Evolutionary conservation across 1,140 invertebrate species (phyloP).

Genomic region (Chionoecetes opilio): DNA sequence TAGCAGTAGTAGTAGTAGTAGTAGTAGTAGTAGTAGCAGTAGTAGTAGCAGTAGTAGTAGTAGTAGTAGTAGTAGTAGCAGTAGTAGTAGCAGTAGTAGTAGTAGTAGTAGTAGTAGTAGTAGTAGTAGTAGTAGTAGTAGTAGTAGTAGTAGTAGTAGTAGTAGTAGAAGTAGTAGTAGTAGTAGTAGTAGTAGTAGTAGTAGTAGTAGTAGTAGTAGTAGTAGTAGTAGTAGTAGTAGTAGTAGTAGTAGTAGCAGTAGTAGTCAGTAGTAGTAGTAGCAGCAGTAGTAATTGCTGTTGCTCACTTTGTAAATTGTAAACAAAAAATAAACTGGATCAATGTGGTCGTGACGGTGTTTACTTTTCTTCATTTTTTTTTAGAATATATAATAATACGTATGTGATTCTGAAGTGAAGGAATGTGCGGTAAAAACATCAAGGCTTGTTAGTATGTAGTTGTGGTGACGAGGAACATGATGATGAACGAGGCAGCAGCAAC

Average conservation of each 20-base stretch:
- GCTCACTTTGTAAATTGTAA: too few relatives aligned
- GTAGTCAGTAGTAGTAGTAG: background rate
- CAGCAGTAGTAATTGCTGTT: too few relatives aligned
- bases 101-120: conserved; percentile 23
- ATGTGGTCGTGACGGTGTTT: too few relatives aligned
- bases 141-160: conserved; percentile 31
- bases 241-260: background rate
- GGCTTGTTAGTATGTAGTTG: too few relatives aligned
- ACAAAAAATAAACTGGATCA: too few relatives aligned
- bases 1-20: background rate
- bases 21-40: background rate
- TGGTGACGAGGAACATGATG: too few relatives aligned
- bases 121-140: background rate
- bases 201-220: conserved; percentile 29
- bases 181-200: background rate
- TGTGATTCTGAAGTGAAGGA: too few relatives aligned
- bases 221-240: conserved; percentile 29
- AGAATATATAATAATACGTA: too few relatives aligned
- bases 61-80: conserved; percentile 29
- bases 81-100: conserved; percentile 31
- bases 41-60: background rate
- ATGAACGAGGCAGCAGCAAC: too few relatives aligned
- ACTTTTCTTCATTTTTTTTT: too few relatives aligned
- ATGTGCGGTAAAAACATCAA: too few relatives aligned
- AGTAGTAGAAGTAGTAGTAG: background rate